Evolutionary conservation across 2,888 invertebrate genomes (phyloP), one percentile per base, ranked within the genome.

Genomic region (Strigamia transsilvanica): DNA sequence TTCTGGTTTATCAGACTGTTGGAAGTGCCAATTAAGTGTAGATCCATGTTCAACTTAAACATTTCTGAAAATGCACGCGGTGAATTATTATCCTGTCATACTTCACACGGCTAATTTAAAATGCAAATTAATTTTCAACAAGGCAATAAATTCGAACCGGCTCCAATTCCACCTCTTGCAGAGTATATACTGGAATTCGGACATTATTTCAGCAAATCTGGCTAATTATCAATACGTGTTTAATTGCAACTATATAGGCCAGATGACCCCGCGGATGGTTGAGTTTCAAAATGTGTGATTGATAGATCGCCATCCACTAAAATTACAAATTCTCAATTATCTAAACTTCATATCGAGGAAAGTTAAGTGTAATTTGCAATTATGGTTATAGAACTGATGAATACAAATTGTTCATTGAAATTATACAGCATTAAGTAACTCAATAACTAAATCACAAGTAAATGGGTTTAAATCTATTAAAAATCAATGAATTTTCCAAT

Each of bases 71-170:
- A 56, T 56, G 56, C 56, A 18, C 7, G 18, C 56, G 21, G 9
- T 56, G 56, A 56, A 56, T 56, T 56, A 56, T 56, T 56, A 18
- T 18, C 46, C 56, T 56, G 56, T 56, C 56, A 56, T 56, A 56
- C 18, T 56, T 56, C 56, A 56, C 56, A 56, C 56, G 18, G 56
- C 56, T 18, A 56, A 56, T 56, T 56, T 56, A 56, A 56, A 56
- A 56, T 56, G 56, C 56, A 56, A 56, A 56, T 56, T 56, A 56
- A 56, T 56, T 56, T 56, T 56, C 56, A 56, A 56, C 56, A 56
- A 18, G 18, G 18, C 18, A 56, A 56, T 56, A 56, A 56, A 56
- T 56, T 56, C 56, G 56, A 56, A 56, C 56, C 1, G 56, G 56
- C 56, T 56, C 56, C 56, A 56, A 56, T 56, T 56, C 18, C 56